A percentile compares a stretch with the other conserved stretches of the same genome.
These are phyloP conservation scores for Synanthedon tipuliformis DNA, from an alignment of 2,888 invertebrate genomes.

Conservation along the genomic window DNA sequence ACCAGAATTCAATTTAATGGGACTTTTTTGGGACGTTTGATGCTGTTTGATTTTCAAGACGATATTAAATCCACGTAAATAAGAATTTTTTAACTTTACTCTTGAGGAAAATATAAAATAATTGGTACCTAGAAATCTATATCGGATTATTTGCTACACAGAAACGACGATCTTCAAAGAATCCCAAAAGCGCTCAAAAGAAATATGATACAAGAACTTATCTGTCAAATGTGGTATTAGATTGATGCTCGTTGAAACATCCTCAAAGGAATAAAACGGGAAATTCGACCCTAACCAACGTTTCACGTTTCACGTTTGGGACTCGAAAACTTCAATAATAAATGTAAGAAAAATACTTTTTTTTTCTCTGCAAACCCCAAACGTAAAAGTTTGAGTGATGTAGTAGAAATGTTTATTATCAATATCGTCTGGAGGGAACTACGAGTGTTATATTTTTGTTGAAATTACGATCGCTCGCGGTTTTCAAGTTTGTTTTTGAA, in stretches of 20 bases:
- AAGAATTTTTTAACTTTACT: no score
- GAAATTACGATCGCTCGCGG: no score
- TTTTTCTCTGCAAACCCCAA: background rate
- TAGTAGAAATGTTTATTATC: background rate
- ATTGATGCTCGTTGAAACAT: slow-evolving; percentile 32
- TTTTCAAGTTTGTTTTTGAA: no score
- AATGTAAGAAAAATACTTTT: slow-evolving; percentile 18
- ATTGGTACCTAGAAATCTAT: no score
- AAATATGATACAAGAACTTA: slow-evolving; percentile 18
- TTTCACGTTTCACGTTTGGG: slow-evolving; percentile 19
- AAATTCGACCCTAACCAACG: slow-evolving; percentile 13
- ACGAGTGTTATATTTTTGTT: background rate
- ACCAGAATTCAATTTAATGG: no score
- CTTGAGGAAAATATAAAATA: no score
- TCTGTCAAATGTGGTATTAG: slow-evolving; percentile 35
- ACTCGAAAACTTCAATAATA: slow-evolving; percentile 22
- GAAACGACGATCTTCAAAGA: background rate
- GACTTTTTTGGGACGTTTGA: no score
- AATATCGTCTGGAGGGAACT: background rate
- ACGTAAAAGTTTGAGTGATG: background rate
- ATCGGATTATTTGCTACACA: no score
- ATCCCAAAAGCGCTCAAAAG: background rate
- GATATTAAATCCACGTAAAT: no score
- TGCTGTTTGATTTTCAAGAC: no score
- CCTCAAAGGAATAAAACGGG: slow-evolving; percentile 16